phyloP scores from a whole-genome alignment of 2,888 invertebrate genomes.

The Caenorhabditis uteleia region DNA sequence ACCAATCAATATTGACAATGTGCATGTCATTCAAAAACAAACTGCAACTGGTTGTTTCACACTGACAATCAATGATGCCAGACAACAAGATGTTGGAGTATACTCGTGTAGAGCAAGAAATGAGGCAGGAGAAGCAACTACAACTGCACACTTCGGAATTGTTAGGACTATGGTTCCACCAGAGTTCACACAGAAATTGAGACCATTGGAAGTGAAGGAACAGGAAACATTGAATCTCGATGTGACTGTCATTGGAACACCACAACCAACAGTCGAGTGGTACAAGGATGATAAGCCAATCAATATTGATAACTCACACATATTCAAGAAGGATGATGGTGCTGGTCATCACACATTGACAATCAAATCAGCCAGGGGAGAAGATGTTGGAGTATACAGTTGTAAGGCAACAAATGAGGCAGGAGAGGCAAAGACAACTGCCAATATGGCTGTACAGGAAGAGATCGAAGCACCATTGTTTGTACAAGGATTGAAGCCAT shows the following conservation, averaged over 20 bases:
- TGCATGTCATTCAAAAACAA: conserved; percentile 45
- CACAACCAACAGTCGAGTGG: conserved; percentile 83
- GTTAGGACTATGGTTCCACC: conserved; percentile 74
- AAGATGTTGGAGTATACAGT: conserved; percentile 53
- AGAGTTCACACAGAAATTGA: conserved; percentile 79
- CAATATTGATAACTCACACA: conserved; percentile 72
- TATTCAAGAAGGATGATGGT: conserved; percentile 44
- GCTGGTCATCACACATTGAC: conserved; percentile 75
- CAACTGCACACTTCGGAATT: conserved; percentile 64
- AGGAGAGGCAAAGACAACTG: conserved; percentile 50
- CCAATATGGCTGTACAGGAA: conserved; percentile 57
- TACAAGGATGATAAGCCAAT: conserved; percentile 78
- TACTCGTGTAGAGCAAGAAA: conserved; percentile 54
- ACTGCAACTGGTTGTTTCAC: conserved; percentile 75
- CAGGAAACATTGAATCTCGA: conserved; percentile 33
- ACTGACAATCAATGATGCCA: conserved; percentile 46
- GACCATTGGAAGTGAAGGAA: conserved; percentile 83
- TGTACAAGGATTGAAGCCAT: conserved; percentile 52
- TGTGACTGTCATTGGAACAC: conserved; percentile 42
- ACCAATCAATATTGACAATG: conserved; percentile 72
- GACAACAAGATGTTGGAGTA: conserved; percentile 42
- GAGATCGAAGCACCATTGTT: conserved; percentile 59
- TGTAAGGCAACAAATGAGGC: conserved; percentile 53
- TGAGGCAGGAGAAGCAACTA: conserved; percentile 54
- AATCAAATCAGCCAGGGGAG: conserved; percentile 45